Base-by-base conservation (phyloP, 2,888 invertebrate species). In the Labia minor region DNA sequence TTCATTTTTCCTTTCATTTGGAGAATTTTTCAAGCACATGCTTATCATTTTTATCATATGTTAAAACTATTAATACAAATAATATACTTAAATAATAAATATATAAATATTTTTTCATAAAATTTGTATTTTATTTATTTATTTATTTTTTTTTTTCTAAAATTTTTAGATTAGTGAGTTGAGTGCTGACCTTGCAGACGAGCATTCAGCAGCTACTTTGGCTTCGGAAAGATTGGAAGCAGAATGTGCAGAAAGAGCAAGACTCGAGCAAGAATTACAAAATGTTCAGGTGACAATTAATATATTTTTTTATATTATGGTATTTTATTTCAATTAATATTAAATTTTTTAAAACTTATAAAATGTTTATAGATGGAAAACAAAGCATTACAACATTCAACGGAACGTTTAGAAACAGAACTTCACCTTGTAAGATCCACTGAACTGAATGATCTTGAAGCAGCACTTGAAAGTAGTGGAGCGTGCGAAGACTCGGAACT, bases 221-320 rank as follows among this genome's bases (percentile, higher is more conserved):
- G 92, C 95, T 6, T 86, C 92, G 0, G 95, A 96, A 77, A 84
- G 95, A 67, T 85, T 95, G 66, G 94, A 95, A 76, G 90, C 91
- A 1, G 95, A 95, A 77, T 91, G 90, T 1, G 86, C 89, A 0
- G 94, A 95, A 76, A 82, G 95, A 62, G 81, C 94, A 71, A 85
- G 89, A 61, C 82, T 95, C 21, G 95, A 95, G 77, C 87, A 92
- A 71, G 95, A 96, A 75, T 84, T 95, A 65, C 84, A 88, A 70
- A 93, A 95, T 69, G 82, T 92, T 66, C 87, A 90, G 75, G 81
- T 73, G 68, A 64, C 8, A 6, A 26, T 26, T 3, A 49, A 49
- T 49, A n/a, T 63, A 18, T 63, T 8, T n/a, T 3, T 26, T 64
- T 19, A 26, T 18, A 66, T n/a, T 20, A 37, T 1, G 1, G 62